phyloP scores from a whole-genome alignment of 2,113 vertebrate species.

The Elanoides forficatus region DNA sequence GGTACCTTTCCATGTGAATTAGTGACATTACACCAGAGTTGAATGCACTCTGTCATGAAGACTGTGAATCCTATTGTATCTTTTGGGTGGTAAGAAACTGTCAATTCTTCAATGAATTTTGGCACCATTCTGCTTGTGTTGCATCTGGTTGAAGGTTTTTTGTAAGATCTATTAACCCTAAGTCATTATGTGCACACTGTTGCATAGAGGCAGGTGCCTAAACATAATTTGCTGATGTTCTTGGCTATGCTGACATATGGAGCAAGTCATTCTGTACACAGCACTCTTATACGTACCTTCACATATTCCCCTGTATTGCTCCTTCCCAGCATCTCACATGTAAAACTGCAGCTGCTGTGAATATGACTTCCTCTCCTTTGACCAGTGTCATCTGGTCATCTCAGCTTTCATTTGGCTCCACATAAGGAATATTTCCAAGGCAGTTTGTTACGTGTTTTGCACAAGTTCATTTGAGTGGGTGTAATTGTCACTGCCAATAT shows the following conservation, averaged over 20 bases:
- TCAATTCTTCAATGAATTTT: not conserved
- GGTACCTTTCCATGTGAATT: not conserved
- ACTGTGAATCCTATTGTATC: not conserved
- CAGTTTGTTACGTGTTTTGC: not conserved
- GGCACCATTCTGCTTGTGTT: not conserved
- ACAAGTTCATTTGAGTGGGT: not conserved
- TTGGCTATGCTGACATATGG: not conserved
- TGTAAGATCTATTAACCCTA: not conserved
- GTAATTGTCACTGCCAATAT: not conserved
- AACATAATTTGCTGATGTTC: not conserved
- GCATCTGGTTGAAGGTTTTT: not conserved
- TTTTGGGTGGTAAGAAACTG: not conserved
- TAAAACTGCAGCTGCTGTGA: not conserved
- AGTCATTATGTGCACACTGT: not conserved
- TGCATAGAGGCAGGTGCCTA: not conserved
- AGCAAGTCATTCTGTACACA: rapidly evolving
- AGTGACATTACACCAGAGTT: not conserved
- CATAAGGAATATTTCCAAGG: not conserved
- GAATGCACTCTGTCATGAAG: not conserved
- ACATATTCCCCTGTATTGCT: not conserved
- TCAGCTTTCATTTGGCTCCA: not conserved
- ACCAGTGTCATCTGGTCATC: not conserved
- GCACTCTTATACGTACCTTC: not conserved
- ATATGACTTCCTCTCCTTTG: not conserved
- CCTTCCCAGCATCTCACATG: not conserved